A percentile compares a stretch with the other conserved stretches of the same genome.
Evolutionary conservation across 2,888 invertebrate species (phyloP).

Genomic region (Zaprionus lineosus): DNA sequence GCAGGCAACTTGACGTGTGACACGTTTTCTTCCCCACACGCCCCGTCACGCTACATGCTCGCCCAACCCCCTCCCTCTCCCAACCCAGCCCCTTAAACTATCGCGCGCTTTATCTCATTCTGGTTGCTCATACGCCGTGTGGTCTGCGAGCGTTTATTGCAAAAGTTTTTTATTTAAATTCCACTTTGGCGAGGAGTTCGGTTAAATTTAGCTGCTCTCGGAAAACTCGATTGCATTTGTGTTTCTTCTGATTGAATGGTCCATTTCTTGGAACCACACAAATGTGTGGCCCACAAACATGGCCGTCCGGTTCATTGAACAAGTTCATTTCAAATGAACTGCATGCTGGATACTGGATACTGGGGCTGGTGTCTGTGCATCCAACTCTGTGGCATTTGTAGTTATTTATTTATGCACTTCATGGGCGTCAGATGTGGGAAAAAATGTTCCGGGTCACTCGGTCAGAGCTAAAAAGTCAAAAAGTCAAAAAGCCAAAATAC

Average conservation of each 20-base stretch:
- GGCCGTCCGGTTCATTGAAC: constrained; percentile 25
- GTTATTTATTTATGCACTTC: constrained; percentile 20
- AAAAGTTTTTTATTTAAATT: constrained; percentile 68
- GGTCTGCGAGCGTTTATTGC: constrained; percentile 52
- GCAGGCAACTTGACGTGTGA: constrained; percentile 26
- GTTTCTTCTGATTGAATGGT: constrained; percentile 23
- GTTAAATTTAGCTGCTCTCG: constrained; percentile 35
- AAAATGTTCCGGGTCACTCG: too few species aligned
- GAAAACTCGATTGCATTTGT: too few species aligned
- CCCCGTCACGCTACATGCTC: too few species aligned
- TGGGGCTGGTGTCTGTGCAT: too few species aligned
- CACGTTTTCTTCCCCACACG: background rate
- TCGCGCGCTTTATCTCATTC: background rate
- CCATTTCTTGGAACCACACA: constrained; percentile 30
- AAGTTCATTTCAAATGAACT: constrained; percentile 19
- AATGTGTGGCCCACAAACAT: too few species aligned
- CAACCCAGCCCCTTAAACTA: too few species aligned
- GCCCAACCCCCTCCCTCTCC: too few species aligned
- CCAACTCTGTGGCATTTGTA: constrained; percentile 14
- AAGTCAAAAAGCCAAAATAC: constrained; percentile 26
- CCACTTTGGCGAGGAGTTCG: constrained; percentile 41
- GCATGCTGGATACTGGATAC: too few species aligned
- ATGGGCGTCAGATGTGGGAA: constrained; percentile 25
- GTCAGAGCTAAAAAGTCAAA: too few species aligned
- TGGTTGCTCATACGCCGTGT: constrained; percentile 39